Evolutionary conservation across 2,888 invertebrate genomes (phyloP).

Genomic region (Athripsodes cinereus): DNA sequence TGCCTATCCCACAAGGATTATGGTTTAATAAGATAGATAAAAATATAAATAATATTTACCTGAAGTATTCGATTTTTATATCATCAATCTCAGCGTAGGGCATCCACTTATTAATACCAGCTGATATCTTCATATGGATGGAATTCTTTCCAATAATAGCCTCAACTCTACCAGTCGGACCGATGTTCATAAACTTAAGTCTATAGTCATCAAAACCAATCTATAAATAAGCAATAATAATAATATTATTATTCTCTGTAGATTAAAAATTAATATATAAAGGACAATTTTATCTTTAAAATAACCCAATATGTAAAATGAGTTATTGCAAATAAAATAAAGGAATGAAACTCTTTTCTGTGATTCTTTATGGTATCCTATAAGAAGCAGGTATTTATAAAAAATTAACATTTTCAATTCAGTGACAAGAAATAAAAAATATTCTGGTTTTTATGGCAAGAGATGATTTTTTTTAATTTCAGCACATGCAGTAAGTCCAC

Average conservation of each 20-base stretch:
- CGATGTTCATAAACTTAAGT: conserved; percentile 43
- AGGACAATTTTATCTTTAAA: no score
- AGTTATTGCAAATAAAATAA: no score
- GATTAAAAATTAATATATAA: neutral
- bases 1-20: no score
- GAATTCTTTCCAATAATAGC: conserved; percentile 37
- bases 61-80: conserved; percentile 37
- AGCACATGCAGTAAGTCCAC: no score
- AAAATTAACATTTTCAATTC: no score
- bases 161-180: conserved; percentile 39
- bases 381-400: neutral
- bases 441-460: no score
- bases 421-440: no score
- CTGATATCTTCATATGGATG: conserved; percentile 38
- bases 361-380: neutral
- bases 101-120: conserved; percentile 42
- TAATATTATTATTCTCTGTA: neutral
- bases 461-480: no score
- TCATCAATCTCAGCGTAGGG: conserved; percentile 45
- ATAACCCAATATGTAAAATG: no score
- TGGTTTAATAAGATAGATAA: no score
- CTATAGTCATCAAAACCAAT: conserved; percentile 46
- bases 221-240: conserved; percentile 30
- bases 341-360: neutral
- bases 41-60: conserved; percentile 37